Evolutionary conservation across 2,888 invertebrate genomes (phyloP).

Genomic region (Stictocephala bisonia): DNA sequence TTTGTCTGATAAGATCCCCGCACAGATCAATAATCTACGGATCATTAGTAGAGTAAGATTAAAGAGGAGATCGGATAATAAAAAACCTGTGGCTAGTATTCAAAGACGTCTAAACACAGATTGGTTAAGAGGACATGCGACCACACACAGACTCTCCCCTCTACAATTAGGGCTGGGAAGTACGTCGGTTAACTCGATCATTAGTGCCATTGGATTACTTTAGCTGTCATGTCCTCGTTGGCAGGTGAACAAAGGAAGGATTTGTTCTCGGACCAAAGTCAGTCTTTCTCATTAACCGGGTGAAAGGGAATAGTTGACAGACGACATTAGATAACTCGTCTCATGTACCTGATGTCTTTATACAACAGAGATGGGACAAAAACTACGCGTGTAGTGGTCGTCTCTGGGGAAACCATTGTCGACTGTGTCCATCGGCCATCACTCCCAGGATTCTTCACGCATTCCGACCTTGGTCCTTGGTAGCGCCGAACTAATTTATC

Average conservation of each 20-base stretch:
- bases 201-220: too few species aligned
- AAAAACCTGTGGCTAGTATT: too few species aligned
- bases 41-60: too few species aligned
- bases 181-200: too few species aligned
- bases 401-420: constrained; percentile 19
- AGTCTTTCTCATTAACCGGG: constrained; percentile 19
- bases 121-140: too few species aligned
- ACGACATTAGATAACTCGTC: constrained; percentile 22
- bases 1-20: too few species aligned
- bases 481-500: not conserved
- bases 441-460: constrained; percentile 35
- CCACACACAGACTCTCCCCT: too few species aligned
- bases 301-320: constrained; percentile 20
- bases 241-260: not conserved
- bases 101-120: too few species aligned
- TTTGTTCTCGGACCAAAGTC: not conserved
- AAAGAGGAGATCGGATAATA: too few species aligned
- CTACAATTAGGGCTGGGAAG: too few species aligned
- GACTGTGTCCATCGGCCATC: not conserved
- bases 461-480: not conserved
- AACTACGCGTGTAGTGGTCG: constrained; percentile 9
- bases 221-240: too few species aligned
- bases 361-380: constrained; percentile 26
- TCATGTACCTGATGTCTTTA: constrained; percentile 22
- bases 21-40: too few species aligned